Base-by-base conservation (phyloP, 2,797 vertebrate genomes). In the Mionectes olivaceus region DNA sequence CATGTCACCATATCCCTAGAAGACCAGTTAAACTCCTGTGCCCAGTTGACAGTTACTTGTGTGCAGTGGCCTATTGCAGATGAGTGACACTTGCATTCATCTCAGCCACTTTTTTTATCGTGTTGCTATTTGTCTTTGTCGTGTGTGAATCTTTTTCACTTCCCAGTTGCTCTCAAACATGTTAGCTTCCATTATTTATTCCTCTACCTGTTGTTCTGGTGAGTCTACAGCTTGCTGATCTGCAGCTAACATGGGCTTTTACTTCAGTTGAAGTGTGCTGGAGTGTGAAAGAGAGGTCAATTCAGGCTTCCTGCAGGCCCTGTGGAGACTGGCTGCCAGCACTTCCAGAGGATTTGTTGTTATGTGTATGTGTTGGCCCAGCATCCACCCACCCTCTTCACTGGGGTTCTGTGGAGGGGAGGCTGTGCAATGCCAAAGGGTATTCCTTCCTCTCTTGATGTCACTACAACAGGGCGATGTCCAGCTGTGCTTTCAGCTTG, bases 141-240 rank as follows among this genome's bases (percentile, higher is more conserved):
- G 82, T 65, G 5, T 73, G 43, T 52, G n/a, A 77, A 63, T 30
- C 22, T 75, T 81, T 70, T 67, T 63, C 19, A 85, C 23, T 93
- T 90, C 70, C 61, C 43, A 8, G 60, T 64, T 64, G 52, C 69
- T 71, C 56, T 88, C 61, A 76, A 47, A 56, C 2, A 0, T 83
- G 50, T 83, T 13, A 10, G 13, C n/a, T 93, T 92, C 59, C 55
- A 53, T 94, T 96, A 50, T 94, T 85, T 84, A 85, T 94, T 43
- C 22, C 19, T 55, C 11, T 68, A 18, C 89, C 59, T 89, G 74
- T 94, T 95, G 85, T 44, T 44, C 4, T 24, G 44, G 49, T 65
- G 82, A 74, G 69, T 47, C 83, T 74, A 21, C 49, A 70, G 60
- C 74, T 84, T 90, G 82, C 67, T 86, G 82, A 64, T 78, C 41